Conservation (phyloP, 2,113 vertebrate species). For the Corythoichthys intestinalis region DNA sequence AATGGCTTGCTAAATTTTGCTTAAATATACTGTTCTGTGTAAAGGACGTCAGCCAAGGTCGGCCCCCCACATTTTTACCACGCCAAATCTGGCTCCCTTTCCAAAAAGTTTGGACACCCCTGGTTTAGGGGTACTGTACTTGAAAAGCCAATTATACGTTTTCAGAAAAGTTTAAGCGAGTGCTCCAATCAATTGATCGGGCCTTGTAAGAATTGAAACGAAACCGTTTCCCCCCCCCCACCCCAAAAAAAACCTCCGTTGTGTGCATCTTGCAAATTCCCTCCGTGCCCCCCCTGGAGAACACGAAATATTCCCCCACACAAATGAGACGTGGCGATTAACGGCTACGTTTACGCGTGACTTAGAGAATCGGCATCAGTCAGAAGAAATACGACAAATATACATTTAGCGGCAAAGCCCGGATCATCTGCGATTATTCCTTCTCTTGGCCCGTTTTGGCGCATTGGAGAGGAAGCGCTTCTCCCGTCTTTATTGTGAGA, state of each 20-base stretch:
- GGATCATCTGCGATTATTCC: slow-evolving; percentile 69
- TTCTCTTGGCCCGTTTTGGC: slow-evolving; percentile 51
- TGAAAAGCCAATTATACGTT: too few species aligned
- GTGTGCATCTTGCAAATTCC: slow-evolving; percentile 33
- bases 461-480: slow-evolving; percentile 5
- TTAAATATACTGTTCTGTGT: too few species aligned
- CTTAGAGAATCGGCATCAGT: slow-evolving; percentile 41
- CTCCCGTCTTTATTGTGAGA: neutral
- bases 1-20: too few species aligned
- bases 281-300: slow-evolving; percentile 48
- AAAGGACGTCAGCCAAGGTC: too few species aligned
- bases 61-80: too few species aligned
- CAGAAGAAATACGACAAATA: slow-evolving; percentile 45
- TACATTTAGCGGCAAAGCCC: slow-evolving; percentile 57
- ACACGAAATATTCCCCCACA: slow-evolving; percentile 43
- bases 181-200: too few species aligned
- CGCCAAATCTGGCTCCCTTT: too few species aligned
- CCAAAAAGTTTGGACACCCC: too few species aligned
- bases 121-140: too few species aligned
- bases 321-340: slow-evolving; percentile 47
- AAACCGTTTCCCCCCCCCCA: too few species aligned
- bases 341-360: slow-evolving; percentile 48
- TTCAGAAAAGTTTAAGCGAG: too few species aligned
- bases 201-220: too few species aligned
- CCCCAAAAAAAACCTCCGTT: neutral